phyloP scores from a whole-genome alignment of 2,888 invertebrate genomes.

The Coenonympha arcania region DNA sequence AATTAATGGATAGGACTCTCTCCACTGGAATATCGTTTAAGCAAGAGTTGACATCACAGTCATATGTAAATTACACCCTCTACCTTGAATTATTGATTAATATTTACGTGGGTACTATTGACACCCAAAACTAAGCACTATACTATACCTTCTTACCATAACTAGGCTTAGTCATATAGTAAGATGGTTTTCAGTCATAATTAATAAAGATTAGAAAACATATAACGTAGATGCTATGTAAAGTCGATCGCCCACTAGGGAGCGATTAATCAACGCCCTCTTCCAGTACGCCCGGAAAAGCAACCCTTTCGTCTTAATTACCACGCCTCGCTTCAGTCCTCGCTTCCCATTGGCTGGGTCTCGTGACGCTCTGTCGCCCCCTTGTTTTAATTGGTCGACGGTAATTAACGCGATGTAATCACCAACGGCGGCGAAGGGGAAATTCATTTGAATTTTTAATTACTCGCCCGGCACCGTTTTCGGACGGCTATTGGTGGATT shows the following conservation, averaged over 20 bases:
- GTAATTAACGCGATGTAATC: slow-evolving; percentile 70
- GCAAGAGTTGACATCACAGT: too few relatives aligned
- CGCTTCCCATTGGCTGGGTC: slow-evolving; percentile 53
- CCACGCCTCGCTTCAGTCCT: slow-evolving; percentile 67
- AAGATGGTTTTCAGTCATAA: not conserved
- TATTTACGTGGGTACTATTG: too few relatives aligned
- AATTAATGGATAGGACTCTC: too few relatives aligned
- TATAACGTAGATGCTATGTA: slow-evolving; percentile 5
- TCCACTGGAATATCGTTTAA: too few relatives aligned
- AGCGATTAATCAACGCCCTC: slow-evolving; percentile 64
- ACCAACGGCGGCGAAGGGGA: slow-evolving; percentile 64
- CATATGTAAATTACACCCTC: too few relatives aligned
- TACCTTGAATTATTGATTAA: too few relatives aligned
- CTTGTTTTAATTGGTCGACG: slow-evolving; percentile 66
- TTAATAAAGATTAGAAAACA: not conserved
- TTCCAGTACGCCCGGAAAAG: slow-evolving; percentile 61
- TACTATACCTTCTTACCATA: too few relatives aligned
- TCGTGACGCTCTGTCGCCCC: slow-evolving; percentile 51
- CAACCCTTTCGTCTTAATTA: slow-evolving; percentile 74
- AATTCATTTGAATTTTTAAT: slow-evolving; percentile 72
- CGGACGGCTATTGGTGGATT: slow-evolving; percentile 53
- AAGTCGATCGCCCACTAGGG: slow-evolving; percentile 25
- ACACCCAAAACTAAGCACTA: too few relatives aligned
- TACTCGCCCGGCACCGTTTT: slow-evolving; percentile 40
- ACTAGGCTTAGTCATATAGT: too few relatives aligned